A percentile compares a stretch with the other conserved stretches of the same genome.
These are phyloP conservation scores for Otocyon megalotis DNA, from an alignment of 2,113 vertebrate species.

Conservation along the genomic window DNA sequence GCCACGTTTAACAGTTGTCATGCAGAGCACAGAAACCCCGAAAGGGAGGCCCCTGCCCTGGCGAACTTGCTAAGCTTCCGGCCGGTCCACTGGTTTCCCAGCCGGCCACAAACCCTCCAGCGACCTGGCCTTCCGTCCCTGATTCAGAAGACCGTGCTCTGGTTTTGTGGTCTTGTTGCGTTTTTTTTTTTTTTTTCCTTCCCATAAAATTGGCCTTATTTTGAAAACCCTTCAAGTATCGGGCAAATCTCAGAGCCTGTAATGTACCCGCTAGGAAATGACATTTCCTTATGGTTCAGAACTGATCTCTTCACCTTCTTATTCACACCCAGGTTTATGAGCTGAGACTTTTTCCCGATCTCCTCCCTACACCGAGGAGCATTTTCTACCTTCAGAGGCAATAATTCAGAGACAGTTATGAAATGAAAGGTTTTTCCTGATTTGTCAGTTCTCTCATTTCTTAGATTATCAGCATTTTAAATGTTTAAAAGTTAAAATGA, in stretches of 20 bases:
- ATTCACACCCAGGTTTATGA: background rate
- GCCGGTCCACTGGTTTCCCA: background rate
- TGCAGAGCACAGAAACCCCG: background rate
- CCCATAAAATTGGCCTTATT: conserved; percentile 31
- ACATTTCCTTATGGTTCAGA: background rate
- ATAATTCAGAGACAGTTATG: background rate
- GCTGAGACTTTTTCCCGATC: background rate
- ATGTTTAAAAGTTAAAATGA: background rate
- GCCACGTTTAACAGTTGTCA: accelerated
- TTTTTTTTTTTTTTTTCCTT: too few relatives aligned
- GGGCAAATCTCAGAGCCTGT: background rate
- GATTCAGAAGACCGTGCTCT: background rate
- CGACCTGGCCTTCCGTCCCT: background rate
- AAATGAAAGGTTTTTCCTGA: background rate
- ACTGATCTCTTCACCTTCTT: background rate
- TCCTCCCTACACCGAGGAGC: background rate
- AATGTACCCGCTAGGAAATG: background rate
- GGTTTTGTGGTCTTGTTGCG: background rate
- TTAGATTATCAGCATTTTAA: background rate
- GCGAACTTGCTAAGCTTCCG: background rate
- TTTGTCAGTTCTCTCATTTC: background rate
- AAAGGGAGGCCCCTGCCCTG: too few relatives aligned
- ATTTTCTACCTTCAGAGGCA: background rate
- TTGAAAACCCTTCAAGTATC: background rate
- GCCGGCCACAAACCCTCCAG: background rate